Base-by-base conservation (phyloP, 1,140 invertebrate genomes). In the Pseudoatta argentina region DNA sequence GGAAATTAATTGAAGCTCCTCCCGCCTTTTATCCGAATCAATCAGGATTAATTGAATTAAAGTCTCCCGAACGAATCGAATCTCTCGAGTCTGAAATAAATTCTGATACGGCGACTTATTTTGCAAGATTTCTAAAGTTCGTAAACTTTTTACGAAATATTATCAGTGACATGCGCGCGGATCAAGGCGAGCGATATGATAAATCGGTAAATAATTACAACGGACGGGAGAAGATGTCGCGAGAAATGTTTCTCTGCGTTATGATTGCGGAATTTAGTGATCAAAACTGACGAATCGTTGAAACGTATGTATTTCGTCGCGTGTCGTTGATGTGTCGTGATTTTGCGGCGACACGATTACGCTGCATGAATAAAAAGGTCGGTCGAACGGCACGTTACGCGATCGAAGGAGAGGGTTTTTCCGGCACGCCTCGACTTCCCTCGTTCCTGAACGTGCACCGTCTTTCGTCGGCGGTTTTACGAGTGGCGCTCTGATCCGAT, bases 401-500 rank as follows among this genome's bases (percentile, higher is more conserved):
- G 67, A 51, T 16, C 55, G 24, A 83, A 12, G 48, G 30, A 34
- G 64, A 81, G 55, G 10, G 30, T 12, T 71, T 24, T 55, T 71
- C 64, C 77, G 77, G 48, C 64, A 18, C 64, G 77, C 77, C 30
- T 67, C 34, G 61, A 69, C 75, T 34, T 21, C 21, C 21, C 21
- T 24, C 51, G 57, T 61, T 39, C 67, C 55, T 30, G 55, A 71
- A 48, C 79, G 39, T 61, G 66, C 10, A 39, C 14, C 48, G 48
- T 82, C 34, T 71, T 53, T 79, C 16, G 27, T 71, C 66, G 77
- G 14, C 10, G 24, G 5, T 85, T 77, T 69, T 51, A 53, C 14
- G 53, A 59, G 10, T 7, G 27, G 16, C 48, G 66, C 63, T 27
- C 51, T 39, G 39, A 86, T 88, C 67, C 69, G 87, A 87, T 89